Evolutionary conservation across 2,888 invertebrate species (phyloP).

Genomic region (Sinelater perroti): DNA sequence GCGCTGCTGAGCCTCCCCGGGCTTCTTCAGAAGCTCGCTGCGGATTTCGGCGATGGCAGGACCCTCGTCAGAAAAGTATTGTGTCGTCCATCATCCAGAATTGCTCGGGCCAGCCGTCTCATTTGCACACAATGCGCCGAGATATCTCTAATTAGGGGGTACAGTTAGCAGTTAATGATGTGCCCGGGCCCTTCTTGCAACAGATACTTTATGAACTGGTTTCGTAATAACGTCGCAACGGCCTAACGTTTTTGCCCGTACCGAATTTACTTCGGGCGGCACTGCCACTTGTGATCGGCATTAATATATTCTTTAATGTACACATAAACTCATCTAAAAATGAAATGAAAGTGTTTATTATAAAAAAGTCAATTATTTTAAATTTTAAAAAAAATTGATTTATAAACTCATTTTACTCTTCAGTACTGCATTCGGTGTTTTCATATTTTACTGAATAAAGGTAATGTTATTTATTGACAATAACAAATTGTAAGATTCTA

Average conservation of each 20-base stretch:
- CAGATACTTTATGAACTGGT: constrained; percentile 38
- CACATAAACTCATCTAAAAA: no score
- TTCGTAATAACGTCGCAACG: constrained; percentile 9
- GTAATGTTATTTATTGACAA: no score
- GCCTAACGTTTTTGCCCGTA: constrained; percentile 1
- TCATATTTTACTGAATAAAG: no score
- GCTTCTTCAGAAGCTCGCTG: constrained; percentile 33
- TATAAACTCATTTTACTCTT: no score
- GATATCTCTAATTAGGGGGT: constrained; percentile 54
- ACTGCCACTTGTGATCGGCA: not conserved
- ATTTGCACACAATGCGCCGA: constrained; percentile 54
- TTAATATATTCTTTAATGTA: no score
- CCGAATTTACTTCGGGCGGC: constrained; percentile 2
- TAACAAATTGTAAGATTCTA: no score
- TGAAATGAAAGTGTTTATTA: no score
- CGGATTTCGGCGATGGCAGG: constrained; percentile 25
- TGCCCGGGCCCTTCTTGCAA: constrained; percentile 43
- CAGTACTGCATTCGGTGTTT: no score
- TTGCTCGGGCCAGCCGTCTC: constrained; percentile 43
- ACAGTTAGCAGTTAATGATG: constrained; percentile 55
- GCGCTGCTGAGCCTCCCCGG: constrained; percentile 22
- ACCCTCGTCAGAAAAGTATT: constrained; percentile 38
- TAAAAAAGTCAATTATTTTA: no score
- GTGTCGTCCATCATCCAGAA: constrained; percentile 40
- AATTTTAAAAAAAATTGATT: no score